Conservation (phyloP, 2,113 vertebrate genomes). For the Muntiacus reevesi region DNA sequence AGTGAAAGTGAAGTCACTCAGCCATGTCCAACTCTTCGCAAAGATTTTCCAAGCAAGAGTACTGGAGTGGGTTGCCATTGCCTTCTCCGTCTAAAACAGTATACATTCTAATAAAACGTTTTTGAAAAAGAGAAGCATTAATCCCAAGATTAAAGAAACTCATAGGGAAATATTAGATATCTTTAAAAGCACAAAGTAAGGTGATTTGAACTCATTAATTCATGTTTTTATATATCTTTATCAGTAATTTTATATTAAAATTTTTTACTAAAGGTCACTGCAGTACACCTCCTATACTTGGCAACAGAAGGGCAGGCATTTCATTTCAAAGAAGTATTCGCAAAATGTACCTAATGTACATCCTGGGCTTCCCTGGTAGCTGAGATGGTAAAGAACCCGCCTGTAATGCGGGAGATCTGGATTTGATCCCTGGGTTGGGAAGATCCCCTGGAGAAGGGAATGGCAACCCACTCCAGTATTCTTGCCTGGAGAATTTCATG, state of each 20-base stretch:
- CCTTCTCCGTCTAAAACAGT: neutral
- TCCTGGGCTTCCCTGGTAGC: neutral
- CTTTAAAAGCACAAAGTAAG: neutral
- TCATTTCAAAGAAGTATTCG: neutral
- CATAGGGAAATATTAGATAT: neutral
- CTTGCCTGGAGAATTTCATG: neutral
- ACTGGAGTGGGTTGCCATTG: neutral
- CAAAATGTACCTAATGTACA: neutral
- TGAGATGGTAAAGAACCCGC: neutral
- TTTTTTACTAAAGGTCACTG: neutral
- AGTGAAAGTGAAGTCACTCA: neutral
- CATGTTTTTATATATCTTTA: neutral
- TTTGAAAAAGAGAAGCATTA: neutral
- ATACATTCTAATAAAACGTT: neutral
- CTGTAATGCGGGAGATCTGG: neutral
- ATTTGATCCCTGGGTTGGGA: neutral
- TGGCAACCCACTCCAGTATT: neutral
- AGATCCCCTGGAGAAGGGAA: neutral
- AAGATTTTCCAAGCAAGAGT: neutral
- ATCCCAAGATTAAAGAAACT: neutral
- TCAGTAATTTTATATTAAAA: slow-evolving; percentile 3
- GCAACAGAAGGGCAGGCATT: neutral
- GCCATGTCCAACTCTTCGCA: neutral
- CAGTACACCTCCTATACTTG: neutral
- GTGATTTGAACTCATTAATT: neutral